These are phyloP conservation scores for Apus apus DNA, from an alignment of 2,113 vertebrate species.

Conservation along the genomic window DNA sequence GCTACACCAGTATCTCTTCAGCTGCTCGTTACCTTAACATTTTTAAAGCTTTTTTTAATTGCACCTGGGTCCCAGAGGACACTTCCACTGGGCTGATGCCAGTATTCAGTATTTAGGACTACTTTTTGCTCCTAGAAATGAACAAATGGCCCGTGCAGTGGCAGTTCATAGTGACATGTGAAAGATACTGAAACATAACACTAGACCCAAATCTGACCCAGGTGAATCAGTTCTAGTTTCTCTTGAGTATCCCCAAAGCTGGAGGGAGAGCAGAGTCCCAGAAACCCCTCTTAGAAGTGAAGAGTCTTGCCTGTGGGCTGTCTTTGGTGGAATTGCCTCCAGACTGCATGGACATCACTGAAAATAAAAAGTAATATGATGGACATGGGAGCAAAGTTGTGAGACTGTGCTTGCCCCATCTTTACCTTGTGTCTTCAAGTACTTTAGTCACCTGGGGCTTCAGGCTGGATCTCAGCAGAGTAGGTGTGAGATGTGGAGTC, in stretches of 20 bases:
- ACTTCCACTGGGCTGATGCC: background rate
- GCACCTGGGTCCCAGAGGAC: background rate
- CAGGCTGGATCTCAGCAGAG: accelerated
- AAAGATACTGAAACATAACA: background rate
- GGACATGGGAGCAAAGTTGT: accelerated
- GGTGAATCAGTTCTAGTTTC: background rate
- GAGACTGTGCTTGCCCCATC: background rate
- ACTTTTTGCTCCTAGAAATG: background rate
- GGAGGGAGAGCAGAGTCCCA: background rate
- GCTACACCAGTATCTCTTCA: no score
- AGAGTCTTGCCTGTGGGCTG: background rate
- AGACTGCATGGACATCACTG: background rate
- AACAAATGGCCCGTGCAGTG: background rate
- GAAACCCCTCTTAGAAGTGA: background rate
- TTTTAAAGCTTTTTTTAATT: background rate
- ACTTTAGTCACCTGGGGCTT: background rate
- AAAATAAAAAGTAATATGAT: accelerated
- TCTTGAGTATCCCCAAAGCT: background rate
- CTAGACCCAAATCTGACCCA: background rate
- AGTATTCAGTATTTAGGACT: background rate
- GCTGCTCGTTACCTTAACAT: background rate
- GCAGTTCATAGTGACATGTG: accelerated
- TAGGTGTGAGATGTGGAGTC: accelerated
- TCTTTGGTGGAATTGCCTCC: accelerated
- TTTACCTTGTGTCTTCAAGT: background rate